Conservation (phyloP, 2,113 vertebrate species). For the Lophochroa leadbeateri region DNA sequence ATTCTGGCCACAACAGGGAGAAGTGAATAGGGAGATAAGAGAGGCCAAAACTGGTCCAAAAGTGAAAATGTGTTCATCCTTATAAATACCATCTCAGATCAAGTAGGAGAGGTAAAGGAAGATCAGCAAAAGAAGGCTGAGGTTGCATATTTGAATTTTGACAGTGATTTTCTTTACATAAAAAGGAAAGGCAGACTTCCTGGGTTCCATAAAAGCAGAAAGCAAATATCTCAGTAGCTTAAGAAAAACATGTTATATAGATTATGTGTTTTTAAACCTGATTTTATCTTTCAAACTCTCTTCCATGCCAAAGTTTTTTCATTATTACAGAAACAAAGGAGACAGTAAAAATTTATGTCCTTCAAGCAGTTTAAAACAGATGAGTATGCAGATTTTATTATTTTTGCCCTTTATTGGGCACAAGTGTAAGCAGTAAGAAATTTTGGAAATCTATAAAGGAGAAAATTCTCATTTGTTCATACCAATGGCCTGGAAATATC, state of each 20-base stretch:
- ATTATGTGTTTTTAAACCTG: not conserved
- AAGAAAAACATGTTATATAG: not conserved
- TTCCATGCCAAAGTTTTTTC: not conserved
- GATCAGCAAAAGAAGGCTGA: not conserved
- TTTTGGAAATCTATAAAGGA: not conserved
- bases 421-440: not conserved
- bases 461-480: constrained; percentile 1
- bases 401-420: no score
- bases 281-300: not conserved
- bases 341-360: not conserved
- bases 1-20: not conserved
- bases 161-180: not conserved
- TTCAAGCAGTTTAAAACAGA: not conserved
- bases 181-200: not conserved
- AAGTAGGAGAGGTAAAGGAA: not conserved
- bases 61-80: not conserved
- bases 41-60: not conserved
- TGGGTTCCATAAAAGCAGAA: not conserved
- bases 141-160: not conserved
- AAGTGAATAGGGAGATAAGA: not conserved
- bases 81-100: not conserved
- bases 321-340: not conserved
- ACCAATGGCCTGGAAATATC: not conserved
- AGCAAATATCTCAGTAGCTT: not conserved
- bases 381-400: not conserved